Base-by-base conservation (phyloP, 2,113 vertebrate species). In the Vidua macroura region DNA sequence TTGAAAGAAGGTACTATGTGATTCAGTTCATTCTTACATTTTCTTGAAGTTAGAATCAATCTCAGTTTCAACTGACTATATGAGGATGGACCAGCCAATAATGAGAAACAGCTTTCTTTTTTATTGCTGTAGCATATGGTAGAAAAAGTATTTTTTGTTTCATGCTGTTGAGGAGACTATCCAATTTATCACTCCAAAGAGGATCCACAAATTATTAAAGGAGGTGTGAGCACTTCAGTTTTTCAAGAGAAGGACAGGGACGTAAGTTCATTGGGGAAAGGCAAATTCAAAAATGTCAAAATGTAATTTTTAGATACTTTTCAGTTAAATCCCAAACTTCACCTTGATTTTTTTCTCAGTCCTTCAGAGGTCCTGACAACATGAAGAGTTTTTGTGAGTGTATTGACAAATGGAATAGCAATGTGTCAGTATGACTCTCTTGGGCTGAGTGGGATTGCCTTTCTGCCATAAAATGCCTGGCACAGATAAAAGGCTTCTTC, bases 61-160 rank as follows among this genome's bases (percentile, higher is more conserved):
- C 68, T 85, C 67, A 62, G 90, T 96, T 95, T 85, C 94, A 80
- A 95, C 84, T 80, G 75, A 56, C 90, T 90, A 15, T 72, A 92
- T 66, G 72, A 95, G 56, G 87, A 94, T 97, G 94, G 91, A 92
- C 90, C 68, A 77, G 75, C 55, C 63, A 95, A 80, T 95, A 96
- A 97, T 96, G 72, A 77, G 79, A 96, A 97, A 94, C 90, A 96
- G 90, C 84, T 96, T 95, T 96, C 75, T 85, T 78, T 92, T 92
- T 92, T 83, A 94, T 91, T 94, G 39, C 82, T 92, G 85, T 86
- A 94, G 67, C 94, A 88, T 91, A 67, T 94, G 90, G 87, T 80
- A 86, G 55, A 85, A 90, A 93, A 92, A 83, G 60, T 49, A 46
- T 58, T 88, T 87, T 82, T 89, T 74, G 51, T 90, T 95, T 85